Base-by-base conservation (phyloP, 2,797 vertebrate genomes). In the Pangasius krempfi region DNA sequence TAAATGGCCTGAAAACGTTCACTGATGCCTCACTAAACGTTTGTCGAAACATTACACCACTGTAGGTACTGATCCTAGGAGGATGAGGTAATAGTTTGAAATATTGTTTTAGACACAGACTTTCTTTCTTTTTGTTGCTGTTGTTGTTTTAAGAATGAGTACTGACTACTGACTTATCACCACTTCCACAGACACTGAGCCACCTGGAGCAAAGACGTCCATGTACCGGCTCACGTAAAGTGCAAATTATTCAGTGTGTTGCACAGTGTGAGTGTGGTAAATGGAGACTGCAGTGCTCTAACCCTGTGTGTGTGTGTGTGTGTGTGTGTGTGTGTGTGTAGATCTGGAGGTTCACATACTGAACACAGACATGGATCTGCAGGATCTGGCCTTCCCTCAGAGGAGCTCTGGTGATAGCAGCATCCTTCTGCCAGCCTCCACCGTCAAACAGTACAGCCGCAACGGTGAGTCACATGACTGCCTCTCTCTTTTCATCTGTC, bases 401-500 rank as follows among this genome's bases (percentile, higher is more conserved):
- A 97, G 96, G 84, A 95, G 97, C 7, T 95, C 95, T 58, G 97
- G 96, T 0, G 97, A 97, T 92, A 97, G 97, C 93, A 97, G 96
- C 93, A 99, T 99, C 94, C 97, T 98, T 92, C 97, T 99, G 10
- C 98, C 98, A 0, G 97, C 98, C 78, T 98, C 97, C 83, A 98
- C 98, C 8, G 97, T 98, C 95, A 99, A 99, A 90, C 98, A 98
- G 95, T 98, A 98, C 96, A 98, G 97, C 92, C 97, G 98, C 33
- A 99, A 98, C 0, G 98, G 98, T 98, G 93, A 97, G 97, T 89
- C 70, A 33, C 84, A 62, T 25, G 37, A 47, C 58, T 25, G 14
- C 37, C 79, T 22, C 25, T 52, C 10, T n/a, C 47, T 78, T 13
- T 54, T 8, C 73, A 64, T 30, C 87, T 78, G 16, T 33, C 37